These are phyloP conservation scores for Lagocephalus sceleratus DNA, from an alignment of 2,797 vertebrate species.

Conservation along the genomic window DNA sequence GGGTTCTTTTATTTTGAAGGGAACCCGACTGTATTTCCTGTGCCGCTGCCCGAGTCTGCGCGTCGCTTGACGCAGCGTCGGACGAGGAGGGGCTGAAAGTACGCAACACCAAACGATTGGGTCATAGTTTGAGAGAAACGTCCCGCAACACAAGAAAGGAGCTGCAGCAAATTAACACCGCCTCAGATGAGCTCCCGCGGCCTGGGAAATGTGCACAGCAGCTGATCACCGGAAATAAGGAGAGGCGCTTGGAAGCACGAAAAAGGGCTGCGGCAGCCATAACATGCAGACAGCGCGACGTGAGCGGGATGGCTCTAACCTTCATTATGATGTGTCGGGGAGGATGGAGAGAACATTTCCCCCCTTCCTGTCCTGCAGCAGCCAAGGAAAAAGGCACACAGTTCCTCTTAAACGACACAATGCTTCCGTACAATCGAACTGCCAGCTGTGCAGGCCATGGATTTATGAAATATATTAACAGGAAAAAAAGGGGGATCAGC, in stretches of 20 bases:
- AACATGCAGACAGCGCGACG: not conserved
- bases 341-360: not conserved
- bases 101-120: conserved; percentile 61
- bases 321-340: conserved; percentile 5
- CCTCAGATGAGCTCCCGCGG: conserved; percentile 2
- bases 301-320: not conserved
- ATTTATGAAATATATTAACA: not conserved
- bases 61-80: conserved; percentile 14
- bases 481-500: not conserved
- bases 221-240: not conserved
- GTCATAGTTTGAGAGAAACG: conserved; percentile 62
- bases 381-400: conserved; percentile 30
- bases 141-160: conserved; percentile 58
- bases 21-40: not conserved
- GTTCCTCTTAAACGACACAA: conserved; percentile 1
- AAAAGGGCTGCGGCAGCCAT: conserved; percentile 9
- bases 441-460: not conserved
- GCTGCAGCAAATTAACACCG: conserved; percentile 2
- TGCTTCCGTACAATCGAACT: not conserved
- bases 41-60: not conserved
- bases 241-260: not conserved
- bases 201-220: conserved; percentile 4
- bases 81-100: conserved; percentile 63
- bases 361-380: conserved; percentile 33
- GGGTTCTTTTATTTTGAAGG: conserved; percentile 20